phyloP scores from a whole-genome alignment of 2,113 vertebrate genomes.

The Stigmatopora argus region DNA sequence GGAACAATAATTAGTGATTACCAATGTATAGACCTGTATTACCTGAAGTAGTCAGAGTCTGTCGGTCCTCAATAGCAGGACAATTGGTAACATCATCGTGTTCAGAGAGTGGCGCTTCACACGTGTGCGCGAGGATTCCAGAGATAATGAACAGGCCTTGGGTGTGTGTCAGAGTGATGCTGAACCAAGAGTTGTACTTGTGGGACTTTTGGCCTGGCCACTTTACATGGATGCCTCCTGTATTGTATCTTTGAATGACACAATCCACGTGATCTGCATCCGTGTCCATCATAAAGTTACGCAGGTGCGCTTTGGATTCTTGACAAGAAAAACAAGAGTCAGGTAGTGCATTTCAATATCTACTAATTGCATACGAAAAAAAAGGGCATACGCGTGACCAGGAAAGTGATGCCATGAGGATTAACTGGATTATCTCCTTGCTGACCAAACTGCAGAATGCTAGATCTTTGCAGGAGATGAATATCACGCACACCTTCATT shows the following conservation, averaged over 20 bases:
- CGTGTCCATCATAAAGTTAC: conserved; percentile 33
- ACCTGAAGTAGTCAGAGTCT: conserved; percentile 61
- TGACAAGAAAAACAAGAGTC: neutral
- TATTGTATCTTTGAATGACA: conserved; percentile 63
- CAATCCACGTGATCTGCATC: conserved; percentile 55
- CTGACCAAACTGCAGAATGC: conserved; percentile 66
- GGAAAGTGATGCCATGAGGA: conserved; percentile 60
- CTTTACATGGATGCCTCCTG: conserved; percentile 45
- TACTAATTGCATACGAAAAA: too few relatives aligned
- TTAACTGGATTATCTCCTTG: conserved; percentile 53
- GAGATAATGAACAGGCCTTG: conserved; percentile 43
- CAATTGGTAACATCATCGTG: conserved; percentile 30
- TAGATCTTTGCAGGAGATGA: conserved; percentile 36
- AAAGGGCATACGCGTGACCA: conserved; percentile 54
- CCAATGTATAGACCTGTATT: conserved; percentile 6
- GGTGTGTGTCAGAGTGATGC: conserved; percentile 52
- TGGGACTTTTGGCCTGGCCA: conserved; percentile 60
- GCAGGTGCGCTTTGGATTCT: conserved; percentile 64
- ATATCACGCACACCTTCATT: conserved; percentile 30
- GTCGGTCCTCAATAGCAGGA: conserved; percentile 47
- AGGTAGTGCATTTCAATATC: neutral
- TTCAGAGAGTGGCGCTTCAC: conserved; percentile 16
- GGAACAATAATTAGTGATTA: neutral
- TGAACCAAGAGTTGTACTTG: conserved; percentile 64
- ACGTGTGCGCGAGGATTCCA: conserved; percentile 61